Base-by-base conservation (phyloP, 2,888 invertebrate species). In the Mesorhabditis spiculigera region DNA sequence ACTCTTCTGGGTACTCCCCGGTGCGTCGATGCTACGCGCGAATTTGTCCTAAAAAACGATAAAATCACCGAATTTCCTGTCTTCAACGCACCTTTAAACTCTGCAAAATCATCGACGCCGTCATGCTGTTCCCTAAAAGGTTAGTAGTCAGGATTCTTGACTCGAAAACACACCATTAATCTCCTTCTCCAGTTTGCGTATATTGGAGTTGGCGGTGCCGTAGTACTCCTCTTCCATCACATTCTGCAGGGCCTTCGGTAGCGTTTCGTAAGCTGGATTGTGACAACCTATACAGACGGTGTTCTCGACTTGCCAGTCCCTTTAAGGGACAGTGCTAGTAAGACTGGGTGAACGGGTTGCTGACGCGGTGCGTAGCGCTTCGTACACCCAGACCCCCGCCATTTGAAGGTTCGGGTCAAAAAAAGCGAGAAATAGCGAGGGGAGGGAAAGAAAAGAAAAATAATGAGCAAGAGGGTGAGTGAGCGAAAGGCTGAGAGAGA, bases 181-280 rank as follows among this genome's bases (percentile, higher is more conserved):
- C 69, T 79, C 76, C 68, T 75, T 68, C 65, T 81, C 80, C 28
- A 80, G 69, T 68, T 73, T 75, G 42, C 80, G 74, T 10, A 80
- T 45, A 66, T 77, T 78, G 41, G 72, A 69, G 44, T 73, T 77
- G 6, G 75, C 71, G n/a, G 77, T 76, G 8, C 80, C 81, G 6
- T 76, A 72, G 4, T 78, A 61, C n/a, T 74, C 66, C 43, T 76
- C 73, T n/a, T 77, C 77, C 6, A 78, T 77, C 10, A 74, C 72
- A 16, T 82, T 75, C 41, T 78, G 67, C n/a, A 80, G 70, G 13
- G 73, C 72, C 13, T 73, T 73, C 28, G 81, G 72, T 44, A 81
- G 75, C 16, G 81, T 70, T 68, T 83, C 82, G 69, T 81, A 83
- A 16, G 75, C 81, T 70, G 71, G 74, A 69, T 69, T 64, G 63